phyloP scores from a whole-genome alignment of 2,888 invertebrate species.

The Cancer borealis region DNA sequence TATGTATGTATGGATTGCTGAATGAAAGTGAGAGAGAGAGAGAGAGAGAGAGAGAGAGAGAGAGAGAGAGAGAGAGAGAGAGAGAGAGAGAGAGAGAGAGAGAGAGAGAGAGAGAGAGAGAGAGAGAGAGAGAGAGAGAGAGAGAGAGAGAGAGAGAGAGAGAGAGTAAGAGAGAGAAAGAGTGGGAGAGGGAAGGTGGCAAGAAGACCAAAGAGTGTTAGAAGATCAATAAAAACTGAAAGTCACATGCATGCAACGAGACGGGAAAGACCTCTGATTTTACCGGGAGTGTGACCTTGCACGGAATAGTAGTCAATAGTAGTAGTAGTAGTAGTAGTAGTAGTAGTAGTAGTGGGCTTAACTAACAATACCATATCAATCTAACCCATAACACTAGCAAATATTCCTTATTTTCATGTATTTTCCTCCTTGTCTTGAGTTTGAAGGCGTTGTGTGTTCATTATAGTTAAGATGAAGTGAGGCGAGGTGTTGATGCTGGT shows the following conservation, averaged over 20 bases:
- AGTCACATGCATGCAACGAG: not conserved
- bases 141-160: conserved; percentile 11
- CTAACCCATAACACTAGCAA: not conserved
- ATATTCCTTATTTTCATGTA: not conserved
- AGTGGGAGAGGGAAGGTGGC: not conserved
- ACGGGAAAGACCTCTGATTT: not conserved
- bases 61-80: conserved; percentile 8
- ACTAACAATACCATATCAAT: not conserved
- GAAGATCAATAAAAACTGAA: not conserved
- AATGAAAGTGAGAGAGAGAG: not conserved
- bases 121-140: conserved; percentile 43
- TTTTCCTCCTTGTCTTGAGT: not conserved
- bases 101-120: conserved; percentile 40
- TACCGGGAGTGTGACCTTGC: not conserved
- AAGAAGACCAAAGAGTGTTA: not conserved
- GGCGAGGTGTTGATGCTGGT: not conserved
- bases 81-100: conserved; percentile 18
- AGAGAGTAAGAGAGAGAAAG: not conserved
- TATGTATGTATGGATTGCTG: not conserved
- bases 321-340: not conserved
- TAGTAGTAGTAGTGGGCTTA: not conserved
- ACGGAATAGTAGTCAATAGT: not conserved
- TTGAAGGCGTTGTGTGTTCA: too few species aligned
- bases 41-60: conserved; percentile 14
- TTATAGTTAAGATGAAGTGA: not conserved